A percentile compares a stretch with the other conserved stretches of the same genome.
Conservation (phyloP, 2,113 vertebrate genomes). For the Trochalopteron elliotii region DNA sequence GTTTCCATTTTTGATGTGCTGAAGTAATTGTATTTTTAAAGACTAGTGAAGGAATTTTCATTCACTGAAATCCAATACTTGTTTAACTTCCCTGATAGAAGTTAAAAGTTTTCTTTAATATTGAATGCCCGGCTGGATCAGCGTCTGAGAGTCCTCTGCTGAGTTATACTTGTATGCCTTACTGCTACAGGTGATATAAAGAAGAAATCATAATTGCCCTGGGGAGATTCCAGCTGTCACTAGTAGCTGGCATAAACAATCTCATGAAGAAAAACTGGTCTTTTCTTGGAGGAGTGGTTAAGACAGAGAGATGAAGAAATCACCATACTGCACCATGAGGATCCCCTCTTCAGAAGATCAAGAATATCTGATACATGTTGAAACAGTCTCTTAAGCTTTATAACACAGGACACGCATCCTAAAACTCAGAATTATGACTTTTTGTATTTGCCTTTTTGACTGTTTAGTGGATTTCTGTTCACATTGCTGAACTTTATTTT, state of each 20-base stretch:
- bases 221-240: background rate
- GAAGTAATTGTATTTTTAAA: background rate
- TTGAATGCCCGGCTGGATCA: background rate
- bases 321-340: accelerated
- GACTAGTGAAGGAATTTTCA: background rate
- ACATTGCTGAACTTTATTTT: background rate
- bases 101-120: background rate
- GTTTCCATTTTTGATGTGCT: background rate
- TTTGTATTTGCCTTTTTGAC: background rate
- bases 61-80: background rate
- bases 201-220: background rate
- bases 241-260: background rate
- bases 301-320: background rate
- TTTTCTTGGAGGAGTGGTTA: background rate
- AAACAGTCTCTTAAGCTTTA: background rate
- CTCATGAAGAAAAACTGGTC: background rate
- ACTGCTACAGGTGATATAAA: background rate
- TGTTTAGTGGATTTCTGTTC: background rate
- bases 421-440: background rate
- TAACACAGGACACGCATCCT: accelerated
- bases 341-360: background rate
- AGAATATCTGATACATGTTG: background rate
- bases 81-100: background rate
- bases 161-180: background rate
- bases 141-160: background rate